phyloP scores from a whole-genome alignment of 2,888 invertebrate genomes.

The Anodontia alba region DNA sequence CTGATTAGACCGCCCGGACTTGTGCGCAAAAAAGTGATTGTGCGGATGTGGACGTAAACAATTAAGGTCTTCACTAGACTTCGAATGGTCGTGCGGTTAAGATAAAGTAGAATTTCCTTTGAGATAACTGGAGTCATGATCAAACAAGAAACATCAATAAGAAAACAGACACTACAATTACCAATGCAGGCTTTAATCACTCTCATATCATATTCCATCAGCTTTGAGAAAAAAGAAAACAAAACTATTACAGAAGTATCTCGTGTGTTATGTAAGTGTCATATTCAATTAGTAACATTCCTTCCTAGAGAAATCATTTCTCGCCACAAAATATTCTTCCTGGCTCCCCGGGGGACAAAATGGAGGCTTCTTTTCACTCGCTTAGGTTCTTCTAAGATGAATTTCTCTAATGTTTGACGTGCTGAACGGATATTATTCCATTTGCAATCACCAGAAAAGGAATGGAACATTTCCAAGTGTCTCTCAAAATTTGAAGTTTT shows the following conservation, averaged over 20 bases:
- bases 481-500: slow-evolving; percentile 25
- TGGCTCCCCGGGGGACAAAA: not conserved
- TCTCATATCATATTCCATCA: not conserved
- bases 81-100: too few species aligned
- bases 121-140: too few species aligned
- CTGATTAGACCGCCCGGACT: too few species aligned
- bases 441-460: slow-evolving; percentile 28
- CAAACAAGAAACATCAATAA: too few species aligned
- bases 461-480: slow-evolving; percentile 42
- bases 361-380: slow-evolving; percentile 26
- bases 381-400: slow-evolving; percentile 31
- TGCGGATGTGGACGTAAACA: too few species aligned
- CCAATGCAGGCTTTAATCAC: not conserved
- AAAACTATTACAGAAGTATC: not conserved
- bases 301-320: slow-evolving; percentile 9
- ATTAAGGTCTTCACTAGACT: too few species aligned
- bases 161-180: not conserved
- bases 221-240: not conserved
- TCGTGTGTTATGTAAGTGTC: slow-evolving; percentile 8
- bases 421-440: slow-evolving; percentile 29
- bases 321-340: slow-evolving; percentile 3
- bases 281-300: slow-evolving; percentile 12
- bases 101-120: too few species aligned
- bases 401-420: slow-evolving; percentile 47
- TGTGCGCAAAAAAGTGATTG: too few species aligned